A percentile compares a stretch with the other conserved stretches of the same genome.
Evolutionary conservation across 2,113 vertebrate genomes (phyloP).

Genomic region (Speoplatyrhinus poulsoni): DNA sequence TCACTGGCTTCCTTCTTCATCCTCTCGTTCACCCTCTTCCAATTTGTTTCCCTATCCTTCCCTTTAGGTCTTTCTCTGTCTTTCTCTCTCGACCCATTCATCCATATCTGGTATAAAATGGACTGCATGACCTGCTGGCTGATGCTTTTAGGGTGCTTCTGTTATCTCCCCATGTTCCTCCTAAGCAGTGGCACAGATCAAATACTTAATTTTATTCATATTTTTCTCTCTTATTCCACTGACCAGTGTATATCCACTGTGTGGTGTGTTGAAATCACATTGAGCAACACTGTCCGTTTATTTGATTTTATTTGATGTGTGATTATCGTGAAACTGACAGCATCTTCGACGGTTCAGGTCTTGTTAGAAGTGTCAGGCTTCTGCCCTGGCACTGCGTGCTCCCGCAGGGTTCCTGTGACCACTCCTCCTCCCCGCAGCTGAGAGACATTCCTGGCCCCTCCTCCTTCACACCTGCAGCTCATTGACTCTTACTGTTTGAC

Average conservation of each 20-base stretch:
- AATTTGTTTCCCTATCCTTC: slow-evolving; percentile 13
- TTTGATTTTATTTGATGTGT: background rate
- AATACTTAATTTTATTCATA: slow-evolving; percentile 71
- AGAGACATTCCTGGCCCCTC: too few relatives aligned
- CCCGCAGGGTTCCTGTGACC: too few relatives aligned
- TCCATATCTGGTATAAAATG: slow-evolving; percentile 45
- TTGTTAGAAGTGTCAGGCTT: too few relatives aligned
- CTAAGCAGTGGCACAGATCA: slow-evolving; percentile 70
- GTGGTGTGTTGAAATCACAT: slow-evolving; percentile 77
- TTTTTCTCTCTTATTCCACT: slow-evolving; percentile 33
- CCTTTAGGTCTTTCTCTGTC: background rate
- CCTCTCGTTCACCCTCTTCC: background rate
- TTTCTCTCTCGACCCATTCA: slow-evolving; percentile 38
- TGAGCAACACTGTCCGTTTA: slow-evolving; percentile 74
- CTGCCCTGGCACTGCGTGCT: too few relatives aligned
- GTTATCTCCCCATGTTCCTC: slow-evolving; percentile 53
- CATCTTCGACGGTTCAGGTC: background rate
- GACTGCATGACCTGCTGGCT: slow-evolving; percentile 35
- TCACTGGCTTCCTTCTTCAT: background rate
- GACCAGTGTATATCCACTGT: slow-evolving; percentile 74
- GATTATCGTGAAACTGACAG: background rate
- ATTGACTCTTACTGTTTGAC: too few relatives aligned
- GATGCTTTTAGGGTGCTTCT: slow-evolving; percentile 51
- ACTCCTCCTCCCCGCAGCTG: too few relatives aligned
- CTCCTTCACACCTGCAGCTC: too few relatives aligned